Percentiles rank a stretch among this genome's conserved stretches.
Evolutionary conservation across 92 coral and sea anemone genomes (phyloP).

Genomic region (Paramuricea clavata): DNA sequence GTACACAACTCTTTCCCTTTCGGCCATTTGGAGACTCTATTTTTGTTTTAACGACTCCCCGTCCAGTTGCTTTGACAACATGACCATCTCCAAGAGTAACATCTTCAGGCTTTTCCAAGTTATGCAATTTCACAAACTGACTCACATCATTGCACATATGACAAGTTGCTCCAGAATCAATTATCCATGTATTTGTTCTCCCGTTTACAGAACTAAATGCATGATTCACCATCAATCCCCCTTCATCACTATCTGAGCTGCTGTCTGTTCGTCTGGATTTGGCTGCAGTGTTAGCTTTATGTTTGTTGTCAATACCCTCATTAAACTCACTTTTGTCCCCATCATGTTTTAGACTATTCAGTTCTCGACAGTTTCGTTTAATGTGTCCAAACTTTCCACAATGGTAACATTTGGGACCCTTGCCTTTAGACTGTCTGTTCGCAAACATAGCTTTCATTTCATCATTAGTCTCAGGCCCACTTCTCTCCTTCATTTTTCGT

Average conservation of each 20-base stretch:
- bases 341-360: constrained; percentile 3
- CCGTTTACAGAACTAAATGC: constrained; percentile 33
- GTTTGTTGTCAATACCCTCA: constrained; percentile 32
- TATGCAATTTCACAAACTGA: constrained; percentile 54
- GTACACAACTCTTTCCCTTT: constrained; percentile 53
- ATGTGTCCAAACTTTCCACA: neutral
- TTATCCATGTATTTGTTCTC: constrained; percentile 56
- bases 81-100: constrained; percentile 58
- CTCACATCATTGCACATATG: constrained; percentile 66
- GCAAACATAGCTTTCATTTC: no score
- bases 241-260: constrained; percentile 60
- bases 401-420: no score
- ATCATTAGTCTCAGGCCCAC: no score
- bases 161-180: constrained; percentile 75
- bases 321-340: constrained; percentile 15
- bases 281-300: constrained; percentile 51
- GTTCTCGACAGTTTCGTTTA: neutral
- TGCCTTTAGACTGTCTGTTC: no score
- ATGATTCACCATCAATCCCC: constrained; percentile 50
- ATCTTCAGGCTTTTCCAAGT: constrained; percentile 60
- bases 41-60: constrained; percentile 53
- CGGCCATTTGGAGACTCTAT: constrained; percentile 23
- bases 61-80: constrained; percentile 63
- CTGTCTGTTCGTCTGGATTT: constrained; percentile 49
- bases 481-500: no score